Conservation (phyloP, 2,888 invertebrate species). For the Tuberolachnus salignus region DNA sequence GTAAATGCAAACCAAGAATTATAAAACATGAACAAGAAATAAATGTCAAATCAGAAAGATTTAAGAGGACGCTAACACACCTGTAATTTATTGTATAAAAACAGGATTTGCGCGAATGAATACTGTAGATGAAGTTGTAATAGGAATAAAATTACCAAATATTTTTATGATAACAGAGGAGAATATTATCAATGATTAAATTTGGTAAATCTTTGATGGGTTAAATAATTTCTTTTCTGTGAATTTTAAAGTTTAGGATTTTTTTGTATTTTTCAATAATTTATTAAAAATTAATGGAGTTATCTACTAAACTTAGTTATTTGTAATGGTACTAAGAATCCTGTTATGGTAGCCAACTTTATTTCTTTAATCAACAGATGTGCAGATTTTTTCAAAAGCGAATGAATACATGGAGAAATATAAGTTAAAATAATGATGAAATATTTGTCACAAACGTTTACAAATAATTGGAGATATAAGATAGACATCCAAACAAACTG, state of each 20-base stretch:
- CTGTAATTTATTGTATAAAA: not conserved
- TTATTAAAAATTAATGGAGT: no score
- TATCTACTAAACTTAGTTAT: conserved; percentile 58
- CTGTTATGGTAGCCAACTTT: conserved; percentile 28
- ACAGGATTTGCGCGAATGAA: not conserved
- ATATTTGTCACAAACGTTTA: conserved; percentile 7
- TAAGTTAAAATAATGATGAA: conserved; percentile 14
- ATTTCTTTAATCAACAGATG: conserved; percentile 39
- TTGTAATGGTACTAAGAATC: conserved; percentile 54
- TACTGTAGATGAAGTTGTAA: not conserved
- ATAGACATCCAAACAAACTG: conserved; percentile 15
- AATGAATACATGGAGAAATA: not conserved
- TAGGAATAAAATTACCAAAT: not conserved
- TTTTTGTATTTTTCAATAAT: no score
- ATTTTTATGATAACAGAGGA: not conserved
- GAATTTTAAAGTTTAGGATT: no score
- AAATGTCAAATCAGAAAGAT: no score
- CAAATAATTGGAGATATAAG: conserved; percentile 12
- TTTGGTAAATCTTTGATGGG: no score
- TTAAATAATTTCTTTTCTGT: no score
- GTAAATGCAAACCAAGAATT: no score
- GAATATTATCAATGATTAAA: conserved; percentile 3
- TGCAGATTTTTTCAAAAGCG: conserved; percentile 21
- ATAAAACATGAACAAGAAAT: no score
- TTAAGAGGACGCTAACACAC: no score